These are phyloP conservation scores for Drosophila subsilvestris DNA, from an alignment of 2,888 invertebrate species.

Conservation along the genomic window DNA sequence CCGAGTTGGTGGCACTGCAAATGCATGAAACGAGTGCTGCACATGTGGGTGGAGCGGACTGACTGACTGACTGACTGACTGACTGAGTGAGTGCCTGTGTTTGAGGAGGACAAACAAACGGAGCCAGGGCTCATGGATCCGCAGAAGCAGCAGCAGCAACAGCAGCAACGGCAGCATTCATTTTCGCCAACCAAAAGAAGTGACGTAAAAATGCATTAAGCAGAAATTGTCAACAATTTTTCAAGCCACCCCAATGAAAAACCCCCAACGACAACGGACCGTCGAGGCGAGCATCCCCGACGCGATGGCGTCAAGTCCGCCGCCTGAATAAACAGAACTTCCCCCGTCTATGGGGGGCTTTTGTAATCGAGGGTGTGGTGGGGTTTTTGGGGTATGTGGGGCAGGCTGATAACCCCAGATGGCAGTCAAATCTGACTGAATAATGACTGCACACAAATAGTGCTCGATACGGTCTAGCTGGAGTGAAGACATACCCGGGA, in stretches of 20 bases:
- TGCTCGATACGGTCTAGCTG: conserved; percentile 42
- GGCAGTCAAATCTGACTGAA: conserved; percentile 69
- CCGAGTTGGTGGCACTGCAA: conserved; percentile 58
- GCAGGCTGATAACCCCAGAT: conserved; percentile 36
- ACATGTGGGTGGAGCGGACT: conserved; percentile 32
- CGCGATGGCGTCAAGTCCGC: conserved; percentile 74
- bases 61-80: conserved; percentile 10
- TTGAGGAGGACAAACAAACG: conserved; percentile 63
- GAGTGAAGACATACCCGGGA: background rate
- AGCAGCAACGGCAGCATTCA: conserved; percentile 27
- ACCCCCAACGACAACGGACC: conserved; percentile 20
- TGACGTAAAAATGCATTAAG: conserved; percentile 77
- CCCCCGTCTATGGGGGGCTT: conserved; percentile 5
- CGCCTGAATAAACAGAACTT: conserved; percentile 56
- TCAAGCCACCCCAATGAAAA: conserved; percentile 45
- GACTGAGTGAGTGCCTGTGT: conserved; percentile 33
- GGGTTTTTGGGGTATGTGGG: background rate
- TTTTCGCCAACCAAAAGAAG: conserved; percentile 45
- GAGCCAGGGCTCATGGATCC: conserved; percentile 1
- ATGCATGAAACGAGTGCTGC: conserved; percentile 66
- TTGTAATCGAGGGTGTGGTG: background rate
- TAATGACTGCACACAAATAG: conserved; percentile 71
- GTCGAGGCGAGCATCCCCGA: conserved; percentile 49
- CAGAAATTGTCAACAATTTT: conserved; percentile 80
- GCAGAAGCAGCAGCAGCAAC: conserved; percentile 34